Evolutionary conservation across 1,140 invertebrate genomes (phyloP).

Genomic region (Limonius californicus): DNA sequence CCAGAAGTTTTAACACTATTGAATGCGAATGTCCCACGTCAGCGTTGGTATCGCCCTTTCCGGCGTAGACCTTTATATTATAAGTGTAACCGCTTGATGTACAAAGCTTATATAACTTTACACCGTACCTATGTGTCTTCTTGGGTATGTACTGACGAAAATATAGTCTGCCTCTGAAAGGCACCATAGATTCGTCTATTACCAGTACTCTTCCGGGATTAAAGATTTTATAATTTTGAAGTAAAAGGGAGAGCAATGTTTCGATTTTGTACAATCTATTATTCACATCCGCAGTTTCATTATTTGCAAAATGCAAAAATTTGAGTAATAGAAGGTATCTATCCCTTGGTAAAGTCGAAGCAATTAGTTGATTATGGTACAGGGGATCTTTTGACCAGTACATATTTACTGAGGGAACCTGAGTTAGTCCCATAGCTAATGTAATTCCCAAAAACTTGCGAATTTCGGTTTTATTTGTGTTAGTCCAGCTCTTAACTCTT

Average conservation of each 20-base stretch:
- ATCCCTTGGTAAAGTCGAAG: neutral
- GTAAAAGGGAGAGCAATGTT: neutral
- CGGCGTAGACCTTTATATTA: constrained; percentile 36
- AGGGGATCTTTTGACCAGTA: constrained; percentile 5
- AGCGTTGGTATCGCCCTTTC: neutral
- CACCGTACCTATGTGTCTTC: constrained; percentile 40
- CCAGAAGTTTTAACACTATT: neutral
- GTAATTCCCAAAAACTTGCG: constrained; percentile 32
- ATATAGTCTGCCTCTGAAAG: constrained; percentile 36
- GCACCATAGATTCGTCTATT: constrained; percentile 41
- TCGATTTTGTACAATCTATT: neutral
- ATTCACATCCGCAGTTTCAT: constrained; percentile 1
- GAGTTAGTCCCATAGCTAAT: constrained; percentile 9
- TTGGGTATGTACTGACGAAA: constrained; percentile 39
- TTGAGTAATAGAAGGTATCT: neutral
- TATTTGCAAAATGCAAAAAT: constrained; percentile 9
- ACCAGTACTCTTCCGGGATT: constrained; percentile 13
- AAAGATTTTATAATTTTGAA: constrained; percentile 13
- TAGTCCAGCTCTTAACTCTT: constrained; percentile 37
- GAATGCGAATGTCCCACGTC: neutral
- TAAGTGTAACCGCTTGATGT: constrained; percentile 22
- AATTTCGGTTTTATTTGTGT: too few species aligned
- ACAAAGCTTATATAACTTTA: constrained; percentile 42
- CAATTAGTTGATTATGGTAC: neutral
- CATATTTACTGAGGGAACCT: constrained; percentile 14